Percentiles rank a stretch among this genome's conserved stretches.
Evolutionary conservation across 2,113 vertebrate species (phyloP).

Genomic region (Ciconia boyciana): DNA sequence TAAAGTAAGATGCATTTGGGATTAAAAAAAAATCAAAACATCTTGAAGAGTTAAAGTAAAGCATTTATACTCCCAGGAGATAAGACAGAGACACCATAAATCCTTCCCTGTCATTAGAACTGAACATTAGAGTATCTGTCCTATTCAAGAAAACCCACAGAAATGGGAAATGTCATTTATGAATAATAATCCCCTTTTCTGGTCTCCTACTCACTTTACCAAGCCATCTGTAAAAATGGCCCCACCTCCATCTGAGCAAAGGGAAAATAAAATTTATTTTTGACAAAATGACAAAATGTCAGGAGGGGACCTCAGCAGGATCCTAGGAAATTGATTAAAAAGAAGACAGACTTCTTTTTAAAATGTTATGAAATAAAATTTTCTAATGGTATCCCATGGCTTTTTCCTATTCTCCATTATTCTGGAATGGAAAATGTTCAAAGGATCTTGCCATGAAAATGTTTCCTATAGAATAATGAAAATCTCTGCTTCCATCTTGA

Average conservation of each 20-base stretch:
- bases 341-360: constrained; percentile 39
- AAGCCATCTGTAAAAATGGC: constrained; percentile 27
- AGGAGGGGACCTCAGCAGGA: constrained; percentile 20
- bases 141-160: constrained; percentile 48
- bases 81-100: not conserved
- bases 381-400: constrained; percentile 56
- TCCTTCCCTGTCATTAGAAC: not conserved
- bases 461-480: constrained; percentile 56
- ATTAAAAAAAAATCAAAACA: not conserved
- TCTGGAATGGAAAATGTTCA: constrained; percentile 65
- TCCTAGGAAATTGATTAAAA: constrained; percentile 29
- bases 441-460: constrained; percentile 57
- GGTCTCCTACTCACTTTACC: constrained; percentile 46
- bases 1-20: not conserved
- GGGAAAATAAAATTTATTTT: constrained; percentile 40
- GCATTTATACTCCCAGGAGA: not conserved
- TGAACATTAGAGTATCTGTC: not conserved
- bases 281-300: constrained; percentile 39
- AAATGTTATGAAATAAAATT: constrained; percentile 61
- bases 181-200: constrained; percentile 31
- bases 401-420: constrained; percentile 60
- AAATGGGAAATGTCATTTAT: constrained; percentile 62
- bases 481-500: constrained; percentile 21
- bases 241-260: constrained; percentile 9
- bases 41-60: not conserved